A percentile compares a stretch with the other conserved stretches of the same genome.
Conservation (phyloP, 1,140 invertebrate genomes). For the Tetranychus urticae region DNA sequence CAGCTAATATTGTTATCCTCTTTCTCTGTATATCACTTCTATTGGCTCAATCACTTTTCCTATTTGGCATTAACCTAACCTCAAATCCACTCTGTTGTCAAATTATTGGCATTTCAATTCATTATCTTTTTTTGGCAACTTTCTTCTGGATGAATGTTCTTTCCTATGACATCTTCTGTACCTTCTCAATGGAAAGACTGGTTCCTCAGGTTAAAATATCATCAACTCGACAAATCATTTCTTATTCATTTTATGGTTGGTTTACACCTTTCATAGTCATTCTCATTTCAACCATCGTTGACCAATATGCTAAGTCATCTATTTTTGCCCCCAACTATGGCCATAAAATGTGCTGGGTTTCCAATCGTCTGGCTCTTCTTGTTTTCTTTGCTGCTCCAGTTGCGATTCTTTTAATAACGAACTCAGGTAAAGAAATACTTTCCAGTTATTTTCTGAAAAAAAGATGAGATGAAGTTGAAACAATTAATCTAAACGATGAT, state of each 20-base stretch:
- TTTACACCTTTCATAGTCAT: conserved; percentile 14
- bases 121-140: conserved; percentile 75
- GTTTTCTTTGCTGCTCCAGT: conserved; percentile 23
- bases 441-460: no score
- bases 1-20: neutral
- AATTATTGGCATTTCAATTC: conserved; percentile 46
- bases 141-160: conserved; percentile 92
- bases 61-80: neutral
- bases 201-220: neutral
- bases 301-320: neutral
- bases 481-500: no score
- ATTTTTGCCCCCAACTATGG: conserved; percentile 14
- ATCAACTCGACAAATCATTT: conserved; percentile 4
- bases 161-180: conserved; percentile 87
- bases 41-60: neutral
- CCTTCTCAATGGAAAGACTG: conserved; percentile 20
- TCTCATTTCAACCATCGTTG: neutral
- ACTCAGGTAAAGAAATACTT: conserved; percentile 11
- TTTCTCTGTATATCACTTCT: neutral
- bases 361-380: conserved; percentile 20
- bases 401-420: conserved; percentile 22
- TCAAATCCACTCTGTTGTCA: conserved; percentile 19
- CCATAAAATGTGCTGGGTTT: conserved; percentile 23
- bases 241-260: conserved; percentile 20
- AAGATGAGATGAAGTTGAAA: no score